Evolutionary conservation across 2,113 vertebrate species (phyloP).

Genomic region (Pelobates fuscus): DNA sequence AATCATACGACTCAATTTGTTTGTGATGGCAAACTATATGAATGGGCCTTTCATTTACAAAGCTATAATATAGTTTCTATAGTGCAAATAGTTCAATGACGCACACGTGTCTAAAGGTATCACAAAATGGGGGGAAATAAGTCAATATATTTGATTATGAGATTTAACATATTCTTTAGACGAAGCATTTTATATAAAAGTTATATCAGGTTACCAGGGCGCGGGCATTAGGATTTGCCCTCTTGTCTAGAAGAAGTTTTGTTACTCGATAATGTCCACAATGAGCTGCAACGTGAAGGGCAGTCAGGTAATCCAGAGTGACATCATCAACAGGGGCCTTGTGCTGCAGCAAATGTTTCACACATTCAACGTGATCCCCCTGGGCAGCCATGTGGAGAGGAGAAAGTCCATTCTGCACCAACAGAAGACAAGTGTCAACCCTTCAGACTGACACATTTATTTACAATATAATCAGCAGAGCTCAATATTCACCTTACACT

Average conservation of each 20-base stretch:
- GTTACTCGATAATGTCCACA: slow-evolving; percentile 96
- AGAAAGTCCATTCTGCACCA: slow-evolving; percentile 87
- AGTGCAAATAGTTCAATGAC: too few species aligned
- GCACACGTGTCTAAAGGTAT: too few species aligned
- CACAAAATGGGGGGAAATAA: too few species aligned
- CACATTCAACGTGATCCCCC: slow-evolving; percentile 94
- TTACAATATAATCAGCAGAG: too few species aligned
- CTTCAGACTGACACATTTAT: too few species aligned
- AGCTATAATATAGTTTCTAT: too few species aligned
- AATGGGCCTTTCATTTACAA: too few species aligned
- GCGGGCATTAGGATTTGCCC: slow-evolving; percentile 94
- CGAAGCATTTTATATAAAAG: background rate
- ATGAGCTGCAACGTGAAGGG: slow-evolving; percentile 93
- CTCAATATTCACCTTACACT: too few species aligned
- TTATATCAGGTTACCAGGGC: slow-evolving; percentile 80
- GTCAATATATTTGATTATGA: too few species aligned
- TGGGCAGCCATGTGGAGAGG: slow-evolving; percentile 97
- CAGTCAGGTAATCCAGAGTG: slow-evolving; percentile 93
- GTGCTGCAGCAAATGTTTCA: slow-evolving; percentile 93
- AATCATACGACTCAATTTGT: too few species aligned
- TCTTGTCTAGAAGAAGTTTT: slow-evolving; percentile 96
- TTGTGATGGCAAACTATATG: too few species aligned
- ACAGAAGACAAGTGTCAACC: slow-evolving; percentile 10
- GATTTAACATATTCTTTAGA: too few species aligned
- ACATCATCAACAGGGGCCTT: slow-evolving; percentile 95